These are phyloP conservation scores for Galago senegalensis DNA, from an alignment of 2,797 vertebrate genomes.

Conservation along the genomic window DNA sequence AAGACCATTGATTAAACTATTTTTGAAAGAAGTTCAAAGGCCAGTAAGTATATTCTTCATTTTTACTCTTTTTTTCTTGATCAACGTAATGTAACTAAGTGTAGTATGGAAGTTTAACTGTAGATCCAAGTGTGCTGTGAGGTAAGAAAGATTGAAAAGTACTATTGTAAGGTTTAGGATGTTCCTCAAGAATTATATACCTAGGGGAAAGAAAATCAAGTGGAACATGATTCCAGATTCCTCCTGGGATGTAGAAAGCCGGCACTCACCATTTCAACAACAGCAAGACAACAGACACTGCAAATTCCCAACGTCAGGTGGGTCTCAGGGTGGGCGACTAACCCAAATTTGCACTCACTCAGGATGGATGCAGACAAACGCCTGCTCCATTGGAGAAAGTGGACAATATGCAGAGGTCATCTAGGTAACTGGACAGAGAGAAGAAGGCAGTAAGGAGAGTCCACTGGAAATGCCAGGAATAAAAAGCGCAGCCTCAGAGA, in stretches of 20 bases:
- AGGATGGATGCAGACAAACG: not conserved
- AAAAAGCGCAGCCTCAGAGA: not conserved
- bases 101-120: no score
- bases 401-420: not conserved
- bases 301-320: not conserved
- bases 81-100: no score
- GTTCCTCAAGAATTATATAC: not conserved
- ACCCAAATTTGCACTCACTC: not conserved
- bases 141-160: no score
- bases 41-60: no score
- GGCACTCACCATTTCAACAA: not conserved
- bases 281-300: not conserved
- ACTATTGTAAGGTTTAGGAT: no score
- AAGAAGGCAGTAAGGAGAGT: not conserved
- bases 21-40: no score
- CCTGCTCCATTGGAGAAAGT: not conserved
- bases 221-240: not conserved
- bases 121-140: no score
- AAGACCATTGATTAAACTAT: no score
- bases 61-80: no score
- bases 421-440: not conserved
- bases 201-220: not conserved
- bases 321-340: not conserved
- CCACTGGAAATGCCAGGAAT: not conserved
- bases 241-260: not conserved